Percentiles rank a stretch among this genome's conserved stretches.
phyloP scores from a whole-genome alignment of 1,140 invertebrate genomes.

The Lepidostoma basale region DNA sequence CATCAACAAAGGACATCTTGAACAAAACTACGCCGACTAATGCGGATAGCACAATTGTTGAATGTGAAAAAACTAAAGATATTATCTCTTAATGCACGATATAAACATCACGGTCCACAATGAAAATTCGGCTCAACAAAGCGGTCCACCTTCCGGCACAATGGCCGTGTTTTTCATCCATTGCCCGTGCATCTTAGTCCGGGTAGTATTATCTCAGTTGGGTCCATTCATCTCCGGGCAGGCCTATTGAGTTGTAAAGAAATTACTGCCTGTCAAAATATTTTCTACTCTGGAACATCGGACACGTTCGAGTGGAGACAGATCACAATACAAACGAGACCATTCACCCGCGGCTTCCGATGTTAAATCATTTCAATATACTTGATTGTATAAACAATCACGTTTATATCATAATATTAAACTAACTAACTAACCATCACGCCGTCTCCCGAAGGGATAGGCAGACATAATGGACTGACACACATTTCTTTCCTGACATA shows the following conservation, averaged over 20 bases:
- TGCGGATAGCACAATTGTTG: constrained; percentile 16
- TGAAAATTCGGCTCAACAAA: constrained; percentile 8
- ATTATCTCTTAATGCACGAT: constrained; percentile 43
- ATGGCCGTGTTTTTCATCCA: not conserved
- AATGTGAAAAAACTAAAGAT: constrained; percentile 29
- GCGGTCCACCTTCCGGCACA: not conserved
- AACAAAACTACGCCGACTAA: constrained; percentile 1
- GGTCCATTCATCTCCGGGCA: not conserved
- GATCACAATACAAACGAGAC: not conserved
- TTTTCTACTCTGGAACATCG: constrained; percentile 34
- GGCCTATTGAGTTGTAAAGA: constrained; percentile 31
- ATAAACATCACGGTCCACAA: constrained; percentile 43
- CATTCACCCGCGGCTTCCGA: too few relatives aligned
- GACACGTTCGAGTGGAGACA: constrained; percentile 16
- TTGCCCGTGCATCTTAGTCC: not conserved
- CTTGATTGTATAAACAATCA: too few relatives aligned
- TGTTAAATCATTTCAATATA: too few relatives aligned
- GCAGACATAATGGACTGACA: too few relatives aligned
- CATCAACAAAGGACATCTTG: not conserved
- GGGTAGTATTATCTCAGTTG: too few relatives aligned
- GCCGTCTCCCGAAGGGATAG: too few relatives aligned
- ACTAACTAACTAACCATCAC: too few relatives aligned
- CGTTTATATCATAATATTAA: too few relatives aligned
- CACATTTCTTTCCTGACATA: too few relatives aligned
- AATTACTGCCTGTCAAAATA: constrained; percentile 46